phyloP scores from a whole-genome alignment of 2,888 invertebrate genomes.

The Caenorhabditis sulstoni region DNA sequence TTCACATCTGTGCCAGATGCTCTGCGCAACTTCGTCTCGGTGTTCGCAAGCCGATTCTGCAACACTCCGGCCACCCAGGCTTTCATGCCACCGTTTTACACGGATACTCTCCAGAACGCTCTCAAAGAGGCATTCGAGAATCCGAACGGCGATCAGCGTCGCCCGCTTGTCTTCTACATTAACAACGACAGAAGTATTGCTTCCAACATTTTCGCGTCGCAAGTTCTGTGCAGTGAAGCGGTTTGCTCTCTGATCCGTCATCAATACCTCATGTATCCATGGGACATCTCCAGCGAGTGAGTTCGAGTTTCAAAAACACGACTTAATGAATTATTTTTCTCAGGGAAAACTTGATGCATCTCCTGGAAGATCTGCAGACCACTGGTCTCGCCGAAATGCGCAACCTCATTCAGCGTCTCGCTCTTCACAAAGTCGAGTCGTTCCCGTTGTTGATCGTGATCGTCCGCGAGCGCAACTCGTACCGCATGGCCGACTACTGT shows the following conservation, averaged over 20 bases:
- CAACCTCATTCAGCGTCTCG: conserved; percentile 47
- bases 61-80: conserved; percentile 42
- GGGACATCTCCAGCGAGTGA: conserved; percentile 90
- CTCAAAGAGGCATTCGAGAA: conserved; percentile 66
- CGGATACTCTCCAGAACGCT: conserved; percentile 55
- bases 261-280: conserved; percentile 95
- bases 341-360: conserved; percentile 87
- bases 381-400: conserved; percentile 62
- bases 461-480: conserved; percentile 64
- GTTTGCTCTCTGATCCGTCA: conserved; percentile 91
- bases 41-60: conserved; percentile 73
- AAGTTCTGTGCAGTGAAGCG: conserved; percentile 89
- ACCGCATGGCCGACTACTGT: conserved; percentile 55
- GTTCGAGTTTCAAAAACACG: background rate
- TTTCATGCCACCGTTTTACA: conserved; percentile 63
- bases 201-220: conserved; percentile 89
- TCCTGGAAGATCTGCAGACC: conserved; percentile 67
- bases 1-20: conserved; percentile 71
- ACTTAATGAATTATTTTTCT: background rate
- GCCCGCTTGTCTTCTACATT: conserved; percentile 93
- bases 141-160: conserved; percentile 85
- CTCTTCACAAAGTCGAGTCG: conserved; percentile 41
- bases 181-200: conserved; percentile 96
- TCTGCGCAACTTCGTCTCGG: conserved; percentile 74
- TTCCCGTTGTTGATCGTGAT: conserved; percentile 75